Percentiles rank a stretch among this genome's conserved stretches.
These are phyloP conservation scores for Petaurus breviceps DNA, from an alignment of 2,113 vertebrate genomes.

Conservation along the genomic window DNA sequence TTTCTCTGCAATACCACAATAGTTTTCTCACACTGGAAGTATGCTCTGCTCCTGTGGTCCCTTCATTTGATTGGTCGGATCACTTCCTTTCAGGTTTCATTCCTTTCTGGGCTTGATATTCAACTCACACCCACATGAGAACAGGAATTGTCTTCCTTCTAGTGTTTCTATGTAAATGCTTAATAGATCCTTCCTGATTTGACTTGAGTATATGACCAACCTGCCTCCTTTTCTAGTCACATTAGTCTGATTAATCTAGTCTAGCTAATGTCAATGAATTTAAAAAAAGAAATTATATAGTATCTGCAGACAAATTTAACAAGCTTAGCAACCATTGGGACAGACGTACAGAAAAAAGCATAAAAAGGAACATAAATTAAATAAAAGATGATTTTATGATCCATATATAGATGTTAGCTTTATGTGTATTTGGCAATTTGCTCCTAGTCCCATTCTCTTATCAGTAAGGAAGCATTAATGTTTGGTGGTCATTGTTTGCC, in stretches of 20 bases:
- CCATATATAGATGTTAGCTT: not conserved
- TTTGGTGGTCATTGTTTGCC: too few relatives aligned
- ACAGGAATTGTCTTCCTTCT: not conserved
- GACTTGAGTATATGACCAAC: not conserved
- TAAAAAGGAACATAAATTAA: not conserved
- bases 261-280: not conserved
- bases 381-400: not conserved
- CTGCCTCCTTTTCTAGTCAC: not conserved
- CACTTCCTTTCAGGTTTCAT: not conserved
- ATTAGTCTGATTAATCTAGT: not conserved
- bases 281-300: not conserved
- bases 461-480: not conserved
- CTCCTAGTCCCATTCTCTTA: not conserved
- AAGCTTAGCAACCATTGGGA: constrained; percentile 1
- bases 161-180: not conserved
- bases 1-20: not conserved
- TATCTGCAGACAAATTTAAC: not conserved
- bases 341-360: not conserved
- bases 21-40: not conserved
- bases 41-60: not conserved
- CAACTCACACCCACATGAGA: not conserved
- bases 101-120: not conserved
- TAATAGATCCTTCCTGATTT: not conserved
- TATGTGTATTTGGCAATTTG: not conserved
- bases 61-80: not conserved